These are phyloP conservation scores for Drosophila borealis DNA, from an alignment of 2,888 invertebrate genomes.

Conservation along the genomic window DNA sequence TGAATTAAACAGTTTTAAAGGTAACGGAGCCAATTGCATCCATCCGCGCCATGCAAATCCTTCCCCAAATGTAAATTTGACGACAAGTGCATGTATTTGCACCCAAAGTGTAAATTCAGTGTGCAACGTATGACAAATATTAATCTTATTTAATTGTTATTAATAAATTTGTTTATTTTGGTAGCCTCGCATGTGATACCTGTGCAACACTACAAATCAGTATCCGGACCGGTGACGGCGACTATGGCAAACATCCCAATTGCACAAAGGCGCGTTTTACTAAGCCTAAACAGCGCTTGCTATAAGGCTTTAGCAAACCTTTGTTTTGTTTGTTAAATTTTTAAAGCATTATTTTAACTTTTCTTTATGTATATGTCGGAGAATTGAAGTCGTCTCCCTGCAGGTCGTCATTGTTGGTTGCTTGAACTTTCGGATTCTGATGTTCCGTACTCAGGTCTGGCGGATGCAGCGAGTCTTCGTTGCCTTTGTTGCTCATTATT, in stretches of 20 bases:
- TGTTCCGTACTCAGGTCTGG: too few relatives aligned
- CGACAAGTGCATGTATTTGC: conserved; percentile 94
- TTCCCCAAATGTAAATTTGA: conserved; percentile 96
- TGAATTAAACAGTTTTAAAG: conserved; percentile 84
- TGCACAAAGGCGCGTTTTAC: conserved; percentile 89
- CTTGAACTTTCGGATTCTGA: too few relatives aligned
- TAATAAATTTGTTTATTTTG: conserved; percentile 15
- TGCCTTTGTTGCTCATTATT: too few relatives aligned
- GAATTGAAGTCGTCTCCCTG: too few relatives aligned
- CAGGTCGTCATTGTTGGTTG: too few relatives aligned
- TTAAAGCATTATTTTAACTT: too few relatives aligned
- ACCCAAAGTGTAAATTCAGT: conserved; percentile 97
- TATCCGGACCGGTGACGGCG: conserved; percentile 85
- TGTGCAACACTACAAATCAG: conserved; percentile 87
- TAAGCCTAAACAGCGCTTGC: too few relatives aligned
- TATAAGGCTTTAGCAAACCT: too few relatives aligned
- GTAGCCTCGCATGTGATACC: conserved; percentile 88
- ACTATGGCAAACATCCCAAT: conserved; percentile 87
- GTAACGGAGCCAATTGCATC: conserved; percentile 89
- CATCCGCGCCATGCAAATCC: conserved; percentile 88
- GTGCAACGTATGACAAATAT: conserved; percentile 35
- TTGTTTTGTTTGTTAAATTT: too few relatives aligned
- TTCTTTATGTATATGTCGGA: too few relatives aligned
- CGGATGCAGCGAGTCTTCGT: too few relatives aligned
- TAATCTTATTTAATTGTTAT: background rate